Evolutionary conservation across 2,888 invertebrate species (phyloP).

Genomic region (Chymomyza amoena): DNA sequence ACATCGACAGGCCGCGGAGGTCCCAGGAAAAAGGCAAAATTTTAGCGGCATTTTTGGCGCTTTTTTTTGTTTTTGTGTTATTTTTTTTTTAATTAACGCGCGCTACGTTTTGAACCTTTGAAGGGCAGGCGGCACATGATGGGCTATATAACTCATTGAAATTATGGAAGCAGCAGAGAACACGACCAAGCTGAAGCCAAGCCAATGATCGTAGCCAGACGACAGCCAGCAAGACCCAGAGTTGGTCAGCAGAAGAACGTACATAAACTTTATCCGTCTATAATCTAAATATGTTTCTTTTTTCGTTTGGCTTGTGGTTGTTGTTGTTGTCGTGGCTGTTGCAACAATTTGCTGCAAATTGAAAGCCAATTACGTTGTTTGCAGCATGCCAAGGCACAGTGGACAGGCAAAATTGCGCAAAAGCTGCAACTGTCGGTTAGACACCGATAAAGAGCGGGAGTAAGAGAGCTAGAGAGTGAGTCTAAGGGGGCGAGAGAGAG

Average conservation of each 20-base stretch:
- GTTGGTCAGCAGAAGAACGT: conserved; percentile 17
- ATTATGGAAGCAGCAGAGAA: conserved; percentile 52
- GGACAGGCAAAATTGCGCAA: conserved; percentile 13
- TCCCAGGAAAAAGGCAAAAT: conserved; percentile 34
- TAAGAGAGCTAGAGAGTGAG: not conserved
- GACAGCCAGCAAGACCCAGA: not conserved
- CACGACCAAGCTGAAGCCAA: not conserved
- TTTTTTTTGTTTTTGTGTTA: conserved; percentile 36
- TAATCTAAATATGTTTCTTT: conserved; percentile 68
- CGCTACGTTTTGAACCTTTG: conserved; percentile 60
- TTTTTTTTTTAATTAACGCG: conserved; percentile 66
- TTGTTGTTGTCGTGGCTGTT: conserved; percentile 66
- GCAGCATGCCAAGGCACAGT: conserved; percentile 63
- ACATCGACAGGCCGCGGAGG: conserved; percentile 25
- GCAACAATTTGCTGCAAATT: conserved; percentile 77
- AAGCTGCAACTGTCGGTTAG: conserved; percentile 21
- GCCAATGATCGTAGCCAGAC: not conserved
- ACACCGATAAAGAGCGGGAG: not conserved
- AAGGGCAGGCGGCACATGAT: conserved; percentile 42
- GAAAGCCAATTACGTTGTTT: conserved; percentile 77
- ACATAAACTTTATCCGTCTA: conserved; percentile 73
- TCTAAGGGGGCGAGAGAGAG: too few species aligned
- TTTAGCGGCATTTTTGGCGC: conserved; percentile 69
- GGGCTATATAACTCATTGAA: conserved; percentile 66
- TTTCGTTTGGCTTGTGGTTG: conserved; percentile 19